A percentile compares a stretch with the other conserved stretches of the same genome.
Conservation (phyloP, 2,888 invertebrate genomes). For the Stramonita haemastoma region DNA sequence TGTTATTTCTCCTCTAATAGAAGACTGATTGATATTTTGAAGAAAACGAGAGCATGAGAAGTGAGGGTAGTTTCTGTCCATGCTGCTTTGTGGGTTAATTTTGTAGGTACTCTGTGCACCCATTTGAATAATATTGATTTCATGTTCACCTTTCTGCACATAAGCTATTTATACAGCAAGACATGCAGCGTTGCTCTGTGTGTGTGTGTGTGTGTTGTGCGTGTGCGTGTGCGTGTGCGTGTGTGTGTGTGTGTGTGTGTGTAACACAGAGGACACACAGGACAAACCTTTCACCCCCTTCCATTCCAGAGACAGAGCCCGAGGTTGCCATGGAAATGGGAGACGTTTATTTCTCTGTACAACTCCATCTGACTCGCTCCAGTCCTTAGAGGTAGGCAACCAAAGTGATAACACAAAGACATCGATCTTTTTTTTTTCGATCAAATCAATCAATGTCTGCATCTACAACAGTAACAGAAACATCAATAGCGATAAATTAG, state of each 20-base stretch:
- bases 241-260: not conserved
- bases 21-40: too few species aligned
- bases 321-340: slow-evolving; percentile 26
- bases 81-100: too few species aligned
- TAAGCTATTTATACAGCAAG: too few species aligned
- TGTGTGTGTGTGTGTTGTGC: not conserved
- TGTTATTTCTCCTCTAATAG: too few species aligned
- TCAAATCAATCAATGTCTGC: not conserved
- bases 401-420: slow-evolving; percentile 15
- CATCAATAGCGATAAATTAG: not conserved
- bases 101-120: too few species aligned
- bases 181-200: too few species aligned
- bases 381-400: slow-evolving; percentile 14
- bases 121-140: too few species aligned
- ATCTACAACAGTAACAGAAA: not conserved
- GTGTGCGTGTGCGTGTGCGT: not conserved
- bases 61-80: too few species aligned
- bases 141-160: too few species aligned
- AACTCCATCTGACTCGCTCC: not conserved
- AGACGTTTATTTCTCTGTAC: slow-evolving; percentile 28
- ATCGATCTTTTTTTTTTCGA: not conserved
- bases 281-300: not conserved
- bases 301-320: not conserved
- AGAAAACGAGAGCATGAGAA: too few species aligned
- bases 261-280: slow-evolving; percentile 16